Percentiles rank a stretch among this genome's conserved stretches.
These are phyloP conservation scores for Larimichthys polyactis DNA, from an alignment of 2,113 vertebrate species.

Conservation along the genomic window DNA sequence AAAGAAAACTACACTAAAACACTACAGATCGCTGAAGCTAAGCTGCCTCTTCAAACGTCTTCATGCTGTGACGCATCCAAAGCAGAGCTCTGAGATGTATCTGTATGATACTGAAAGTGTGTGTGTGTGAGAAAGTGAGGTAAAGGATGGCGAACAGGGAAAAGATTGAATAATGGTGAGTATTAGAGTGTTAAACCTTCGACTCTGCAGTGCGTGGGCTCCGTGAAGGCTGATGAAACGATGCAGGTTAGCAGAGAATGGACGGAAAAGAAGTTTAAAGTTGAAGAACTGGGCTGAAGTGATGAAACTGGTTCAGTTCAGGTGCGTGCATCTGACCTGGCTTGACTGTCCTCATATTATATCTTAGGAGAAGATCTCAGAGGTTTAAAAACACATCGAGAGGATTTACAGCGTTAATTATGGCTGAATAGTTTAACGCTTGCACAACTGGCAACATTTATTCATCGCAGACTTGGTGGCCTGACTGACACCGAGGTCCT, in stretches of 20 bases:
- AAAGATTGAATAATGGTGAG: neutral
- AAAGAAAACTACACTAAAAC: slow-evolving; percentile 12
- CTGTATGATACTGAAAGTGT: slow-evolving; percentile 15
- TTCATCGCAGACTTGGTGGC: neutral
- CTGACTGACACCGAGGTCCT: slow-evolving; percentile 25
- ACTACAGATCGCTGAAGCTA: slow-evolving; percentile 63
- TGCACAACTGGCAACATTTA: no score
- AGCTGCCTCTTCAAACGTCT: slow-evolving; percentile 62
- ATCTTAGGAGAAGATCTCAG: slow-evolving; percentile 7
- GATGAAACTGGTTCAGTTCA: slow-evolving; percentile 9
- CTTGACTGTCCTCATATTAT: neutral
- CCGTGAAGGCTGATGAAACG: slow-evolving; percentile 22
- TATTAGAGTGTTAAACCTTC: slow-evolving; percentile 39
- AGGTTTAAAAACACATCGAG: neutral
- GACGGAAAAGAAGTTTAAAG: neutral
- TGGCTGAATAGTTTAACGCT: neutral
- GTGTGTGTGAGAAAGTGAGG: slow-evolving; percentile 5
- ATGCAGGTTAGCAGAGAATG: neutral
- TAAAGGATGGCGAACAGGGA: slow-evolving; percentile 1
- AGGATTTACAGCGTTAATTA: no score
- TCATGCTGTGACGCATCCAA: slow-evolving; percentile 52
- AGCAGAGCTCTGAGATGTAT: slow-evolving; percentile 30
- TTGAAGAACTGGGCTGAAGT: no score
- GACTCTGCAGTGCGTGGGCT: neutral
- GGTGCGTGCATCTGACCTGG: neutral